Conservation (phyloP, 2,888 invertebrate species). For the Laothoe populi region DNA sequence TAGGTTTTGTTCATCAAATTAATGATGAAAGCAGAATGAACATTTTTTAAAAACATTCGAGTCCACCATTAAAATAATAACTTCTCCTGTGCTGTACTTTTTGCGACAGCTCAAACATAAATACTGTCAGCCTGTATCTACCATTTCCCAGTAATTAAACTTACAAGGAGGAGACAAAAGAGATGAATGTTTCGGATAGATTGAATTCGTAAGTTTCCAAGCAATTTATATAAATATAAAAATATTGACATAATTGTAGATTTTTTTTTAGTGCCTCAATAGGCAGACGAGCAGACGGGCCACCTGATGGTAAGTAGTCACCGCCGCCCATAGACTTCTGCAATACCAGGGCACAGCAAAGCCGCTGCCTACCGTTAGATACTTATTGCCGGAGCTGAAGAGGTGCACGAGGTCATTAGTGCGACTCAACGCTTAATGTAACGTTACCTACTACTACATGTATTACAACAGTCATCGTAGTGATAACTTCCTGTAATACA, state of each 20-base stretch:
- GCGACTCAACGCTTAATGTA: background rate
- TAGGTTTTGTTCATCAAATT: constrained; percentile 68
- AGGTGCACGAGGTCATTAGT: background rate
- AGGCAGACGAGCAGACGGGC: no score
- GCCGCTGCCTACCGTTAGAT: no score
- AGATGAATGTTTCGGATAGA: constrained; percentile 29
- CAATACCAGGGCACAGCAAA: no score
- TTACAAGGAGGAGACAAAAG: constrained; percentile 26
- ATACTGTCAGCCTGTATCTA: constrained; percentile 40
- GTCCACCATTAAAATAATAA: constrained; percentile 80
- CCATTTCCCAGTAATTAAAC: constrained; percentile 29
- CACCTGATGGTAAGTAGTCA: no score
- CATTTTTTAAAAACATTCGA: constrained; percentile 65
- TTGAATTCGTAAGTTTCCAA: background rate
- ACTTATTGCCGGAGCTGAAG: background rate
- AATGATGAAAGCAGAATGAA: constrained; percentile 70
- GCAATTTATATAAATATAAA: no score
- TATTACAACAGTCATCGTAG: no score
- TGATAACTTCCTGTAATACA: no score
- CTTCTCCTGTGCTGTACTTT: constrained; percentile 67
- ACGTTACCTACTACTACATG: no score
- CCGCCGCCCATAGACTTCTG: no score
- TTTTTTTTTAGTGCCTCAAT: no score
- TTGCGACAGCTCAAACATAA: constrained; percentile 52
- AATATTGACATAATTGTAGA: no score